Evolutionary conservation across 1,140 invertebrate genomes (phyloP).

Genomic region (Atta texana): DNA sequence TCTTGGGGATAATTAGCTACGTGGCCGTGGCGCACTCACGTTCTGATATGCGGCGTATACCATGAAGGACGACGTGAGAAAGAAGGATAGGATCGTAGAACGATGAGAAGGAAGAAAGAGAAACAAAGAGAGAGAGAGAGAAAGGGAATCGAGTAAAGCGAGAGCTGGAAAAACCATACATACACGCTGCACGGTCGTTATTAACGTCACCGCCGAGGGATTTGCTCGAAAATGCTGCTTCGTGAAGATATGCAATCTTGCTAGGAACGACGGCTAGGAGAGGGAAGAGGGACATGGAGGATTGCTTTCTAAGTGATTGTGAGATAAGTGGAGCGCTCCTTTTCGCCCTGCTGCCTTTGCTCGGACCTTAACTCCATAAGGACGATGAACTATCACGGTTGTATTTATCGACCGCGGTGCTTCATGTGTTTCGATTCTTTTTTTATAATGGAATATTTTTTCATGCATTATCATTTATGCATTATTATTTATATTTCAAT

Average conservation of each 20-base stretch:
- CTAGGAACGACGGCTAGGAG: constrained; percentile 45
- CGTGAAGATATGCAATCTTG: constrained; percentile 80
- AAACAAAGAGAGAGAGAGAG: background rate
- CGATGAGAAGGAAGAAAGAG: background rate
- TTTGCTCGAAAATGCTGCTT: constrained; percentile 71
- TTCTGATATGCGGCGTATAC: constrained; percentile 76
- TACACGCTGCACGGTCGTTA: constrained; percentile 75
- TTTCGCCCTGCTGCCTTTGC: constrained; percentile 60
- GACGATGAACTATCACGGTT: constrained; percentile 59
- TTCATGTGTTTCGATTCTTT: background rate
- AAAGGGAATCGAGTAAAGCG: constrained; percentile 4
- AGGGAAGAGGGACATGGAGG: constrained; percentile 53
- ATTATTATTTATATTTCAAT: background rate
- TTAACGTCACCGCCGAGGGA: constrained; percentile 76
- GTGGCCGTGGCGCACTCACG: constrained; percentile 77
- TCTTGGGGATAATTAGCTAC: constrained; percentile 84
- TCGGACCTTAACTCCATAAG: constrained; percentile 58
- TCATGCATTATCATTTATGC: background rate
- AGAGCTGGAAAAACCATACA: constrained; percentile 67
- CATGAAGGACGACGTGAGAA: constrained; percentile 68
- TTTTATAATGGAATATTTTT: background rate
- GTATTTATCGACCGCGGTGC: constrained; percentile 38
- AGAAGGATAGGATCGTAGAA: constrained; percentile 22
- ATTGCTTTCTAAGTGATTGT: constrained; percentile 78
- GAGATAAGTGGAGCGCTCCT: constrained; percentile 75